Base-by-base conservation (phyloP, 2,888 invertebrate genomes). In the Xestia sexstrigata region DNA sequence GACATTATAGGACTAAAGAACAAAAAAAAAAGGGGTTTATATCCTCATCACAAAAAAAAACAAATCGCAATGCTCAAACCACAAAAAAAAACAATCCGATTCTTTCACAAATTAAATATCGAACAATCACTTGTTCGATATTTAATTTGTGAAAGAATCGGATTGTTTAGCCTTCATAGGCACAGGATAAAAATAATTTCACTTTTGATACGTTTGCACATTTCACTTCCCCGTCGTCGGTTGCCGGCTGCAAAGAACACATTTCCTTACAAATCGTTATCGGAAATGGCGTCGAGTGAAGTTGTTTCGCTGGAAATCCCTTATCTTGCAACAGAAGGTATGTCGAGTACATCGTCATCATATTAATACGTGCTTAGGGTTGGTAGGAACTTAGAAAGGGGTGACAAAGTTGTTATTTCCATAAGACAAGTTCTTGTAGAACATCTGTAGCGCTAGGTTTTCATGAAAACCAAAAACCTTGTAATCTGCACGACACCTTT, bases 251-350 rank as follows among this genome's bases (percentile, higher is more conserved):
- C 75, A 75, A 77, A 79, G 74, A 79, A 79, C 83, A 91, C 89
- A 93, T 94, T 95, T 94, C 94, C 94, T 92, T 92, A 91, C 91
- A 93, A 93, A 94, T 93, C 89, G 91, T 90, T 93, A 93, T 94
- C 93, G 93, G 95, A 94, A 94, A 94, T 93, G 90, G 90, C 89
- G 90, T 89, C 89, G 82, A 90, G 89, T 91, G 84, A 91, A 93
- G 93, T 91, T 91, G 91, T 93, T 92, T 94, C 92, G 80, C 86
- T 92, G 90, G 92, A 93, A 94, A 93, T 92, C 91, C 88, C 93
- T 94, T 93, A 94, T 94, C 93, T 90, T 77, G 74, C 87, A 85
- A 85, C 89, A 84, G 80, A 84, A 89, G 92, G 93, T 91, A 94
- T 93, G 92, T 93, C 89, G 90, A 94, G 94, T 91, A 91, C 88